Base-by-base conservation (phyloP, 2,888 invertebrate species). In the Caenorhabditis angaria region DNA sequence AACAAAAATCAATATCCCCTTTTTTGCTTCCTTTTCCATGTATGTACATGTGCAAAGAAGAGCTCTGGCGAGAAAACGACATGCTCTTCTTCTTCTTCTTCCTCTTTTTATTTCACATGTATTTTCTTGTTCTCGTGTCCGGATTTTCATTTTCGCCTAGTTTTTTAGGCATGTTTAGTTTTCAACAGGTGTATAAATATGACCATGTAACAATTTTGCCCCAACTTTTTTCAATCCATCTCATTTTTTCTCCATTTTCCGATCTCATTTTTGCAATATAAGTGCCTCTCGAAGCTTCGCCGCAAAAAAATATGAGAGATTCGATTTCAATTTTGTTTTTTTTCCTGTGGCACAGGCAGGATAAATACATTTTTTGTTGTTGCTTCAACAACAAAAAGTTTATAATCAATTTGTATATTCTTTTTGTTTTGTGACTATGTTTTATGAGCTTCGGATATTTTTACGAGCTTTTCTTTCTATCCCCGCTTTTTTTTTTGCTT, bases 1-100 rank as follows among this genome's bases (percentile, higher is more conserved):
- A 41, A 41, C 41, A 41, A 41, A 41, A 41, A 41, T 41, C 41
- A 41, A 41, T 41, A 41, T n/a, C n/a, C n/a, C n/a, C n/a, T n/a
- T n/a, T n/a, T n/a, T n/a, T n/a, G n/a, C n/a, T n/a, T n/a, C n/a
- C 41, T 41, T 41, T 41, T 41, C 41, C 41, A 41, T 41, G 41
- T 41, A 41, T 41, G 41, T 14, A n/a, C n/a, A 41, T 41, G 41
- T 41, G 41, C 41, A 41, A 41, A 41, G 41, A 41, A 41, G 41
- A 41, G 41, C 41, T 41, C n/a, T n/a, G n/a, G n/a, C n/a, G n/a
- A n/a, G n/a, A n/a, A n/a, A n/a, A n/a, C 41, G 41, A 41, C 10
- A 41, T 41, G 41, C 41, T 41, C 41, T 41, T 41, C 18, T 41
- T 41, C 41, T 14, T 41, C 18, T 41, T 41, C 18, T 41, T 41